Base-by-base conservation (phyloP, 1,140 invertebrate species). In the Alviniconcha marisindica region DNA sequence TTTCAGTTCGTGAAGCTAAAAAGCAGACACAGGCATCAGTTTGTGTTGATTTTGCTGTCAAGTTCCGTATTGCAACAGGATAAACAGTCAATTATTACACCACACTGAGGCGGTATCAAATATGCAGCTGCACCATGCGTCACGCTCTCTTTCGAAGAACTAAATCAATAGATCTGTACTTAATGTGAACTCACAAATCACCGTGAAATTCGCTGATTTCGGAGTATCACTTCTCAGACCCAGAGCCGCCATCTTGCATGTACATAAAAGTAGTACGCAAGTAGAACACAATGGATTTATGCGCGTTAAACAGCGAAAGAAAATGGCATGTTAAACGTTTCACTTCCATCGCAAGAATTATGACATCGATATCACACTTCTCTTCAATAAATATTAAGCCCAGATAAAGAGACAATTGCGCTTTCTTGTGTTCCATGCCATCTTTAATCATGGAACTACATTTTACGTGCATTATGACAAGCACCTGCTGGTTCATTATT, bases 391-490 rank as follows among this genome's bases (percentile, higher is more conserved):
- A n/a, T n/a, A n/a, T n/a, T n/a, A n/a, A n/a, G n/a, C n/a, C n/a
- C n/a, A n/a, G n/a, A n/a, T n/a, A n/a, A n/a, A n/a, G n/a, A n/a
- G n/a, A n/a, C n/a, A n/a, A n/a, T n/a, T n/a, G n/a, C n/a, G n/a
- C n/a, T n/a, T n/a, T n/a, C n/a, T n/a, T n/a, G n/a, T n/a, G n/a
- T n/a, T n/a, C n/a, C n/a, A n/a, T n/a, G n/a, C n/a, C n/a, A n/a
- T n/a, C n/a, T n/a, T n/a, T n/a, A n/a, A n/a, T n/a, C 18, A 76
- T 18, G 21, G 38, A 21, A 76, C 73, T 76, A 76, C 28, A n/a
- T 76, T 76, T 38, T 76, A 18, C n/a, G 73, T 76, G 73, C 73
- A 76, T 76, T 76, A 76, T 76, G 73, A 76, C 73, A 76, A 76
- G 42, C 42, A 76, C 73, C 38, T 76, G 31, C 38, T 76, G 31